Conservation (phyloP, 2,888 invertebrate species). For the Eupithecia insigniata region DNA sequence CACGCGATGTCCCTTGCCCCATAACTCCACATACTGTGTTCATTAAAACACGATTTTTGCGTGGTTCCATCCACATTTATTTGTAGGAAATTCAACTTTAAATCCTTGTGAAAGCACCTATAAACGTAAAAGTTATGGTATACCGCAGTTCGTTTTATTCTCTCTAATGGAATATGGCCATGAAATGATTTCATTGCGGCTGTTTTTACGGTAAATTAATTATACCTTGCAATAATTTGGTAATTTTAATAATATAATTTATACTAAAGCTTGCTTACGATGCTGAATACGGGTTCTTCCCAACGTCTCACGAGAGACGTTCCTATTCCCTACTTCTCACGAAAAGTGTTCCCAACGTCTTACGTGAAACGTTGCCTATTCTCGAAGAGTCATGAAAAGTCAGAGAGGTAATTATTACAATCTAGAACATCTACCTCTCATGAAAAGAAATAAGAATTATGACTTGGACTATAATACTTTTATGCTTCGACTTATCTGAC, state of each 20-base stretch:
- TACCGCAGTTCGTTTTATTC: constrained; percentile 27
- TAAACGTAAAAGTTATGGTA: constrained; percentile 33
- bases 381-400: too few species aligned
- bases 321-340: too few species aligned
- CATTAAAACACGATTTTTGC: constrained; percentile 45
- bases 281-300: too few species aligned
- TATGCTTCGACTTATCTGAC: not conserved
- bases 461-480: not conserved
- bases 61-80: constrained; percentile 42
- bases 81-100: constrained; percentile 31
- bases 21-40: constrained; percentile 40
- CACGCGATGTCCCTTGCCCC: constrained; percentile 43
- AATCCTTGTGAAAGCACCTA: constrained; percentile 39
- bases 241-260: not conserved
- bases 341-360: too few species aligned
- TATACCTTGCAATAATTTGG: constrained; percentile 16
- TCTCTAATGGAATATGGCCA: constrained; percentile 37
- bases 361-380: too few species aligned
- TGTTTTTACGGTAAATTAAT: constrained; percentile 32
- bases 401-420: too few species aligned
- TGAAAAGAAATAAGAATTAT: not conserved
- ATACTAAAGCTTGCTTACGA: not conserved
- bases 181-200: constrained; percentile 31
- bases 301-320: too few species aligned
- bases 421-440: too few species aligned